Evolutionary conservation across 2,888 invertebrate genomes (phyloP).

Genomic region (Clistopyga incitator): DNA sequence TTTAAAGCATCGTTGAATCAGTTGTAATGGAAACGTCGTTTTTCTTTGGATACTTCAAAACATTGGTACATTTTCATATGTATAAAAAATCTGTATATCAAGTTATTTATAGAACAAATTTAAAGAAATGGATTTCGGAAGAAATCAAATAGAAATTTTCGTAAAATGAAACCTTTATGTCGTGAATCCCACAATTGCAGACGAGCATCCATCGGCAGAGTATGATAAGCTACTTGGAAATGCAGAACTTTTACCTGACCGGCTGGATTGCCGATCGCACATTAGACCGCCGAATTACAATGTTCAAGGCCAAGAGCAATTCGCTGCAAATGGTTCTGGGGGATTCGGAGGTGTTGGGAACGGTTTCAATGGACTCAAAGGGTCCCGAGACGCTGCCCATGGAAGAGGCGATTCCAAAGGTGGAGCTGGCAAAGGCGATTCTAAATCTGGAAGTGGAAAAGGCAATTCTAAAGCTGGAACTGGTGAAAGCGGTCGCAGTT

Average conservation of each 20-base stretch:
- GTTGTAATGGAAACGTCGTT: too few relatives aligned
- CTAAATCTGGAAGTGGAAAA: not conserved
- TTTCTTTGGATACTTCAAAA: too few relatives aligned
- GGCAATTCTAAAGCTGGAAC: not conserved
- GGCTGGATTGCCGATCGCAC: conserved; percentile 27
- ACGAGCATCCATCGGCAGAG: conserved; percentile 85
- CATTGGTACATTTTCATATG: not conserved
- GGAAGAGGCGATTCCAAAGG: not conserved
- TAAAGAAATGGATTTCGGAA: too few relatives aligned
- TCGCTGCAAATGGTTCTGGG: not conserved
- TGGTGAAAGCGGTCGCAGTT: not conserved
- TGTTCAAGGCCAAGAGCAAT: conserved; percentile 16
- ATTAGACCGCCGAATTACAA: conserved; percentile 51
- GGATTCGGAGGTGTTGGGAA: not conserved
- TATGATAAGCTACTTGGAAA: conserved; percentile 87
- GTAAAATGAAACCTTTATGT: not conserved
- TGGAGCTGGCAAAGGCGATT: too few relatives aligned
- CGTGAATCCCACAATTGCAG: conserved; percentile 70
- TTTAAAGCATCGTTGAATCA: too few relatives aligned
- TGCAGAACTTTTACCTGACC: conserved; percentile 80
- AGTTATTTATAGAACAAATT: too few relatives aligned
- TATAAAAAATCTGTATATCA: too few relatives aligned
- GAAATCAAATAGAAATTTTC: not conserved
- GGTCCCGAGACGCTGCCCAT: not conserved
- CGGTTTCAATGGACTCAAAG: not conserved